phyloP scores from a whole-genome alignment of 2,797 vertebrate species.

The Brachymystax lenok region DNA sequence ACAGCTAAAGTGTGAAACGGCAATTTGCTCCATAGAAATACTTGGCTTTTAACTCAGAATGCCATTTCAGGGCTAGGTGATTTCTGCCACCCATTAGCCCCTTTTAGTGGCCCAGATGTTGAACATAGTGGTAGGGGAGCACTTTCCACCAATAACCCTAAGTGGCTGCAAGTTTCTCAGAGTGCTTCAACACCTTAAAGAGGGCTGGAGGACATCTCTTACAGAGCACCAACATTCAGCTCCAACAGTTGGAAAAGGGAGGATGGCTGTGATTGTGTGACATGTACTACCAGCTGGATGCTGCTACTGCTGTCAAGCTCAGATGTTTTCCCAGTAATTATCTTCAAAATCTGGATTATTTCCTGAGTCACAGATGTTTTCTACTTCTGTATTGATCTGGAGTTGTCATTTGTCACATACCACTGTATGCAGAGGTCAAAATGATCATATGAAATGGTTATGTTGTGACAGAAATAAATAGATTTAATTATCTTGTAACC shows the following conservation, averaged over 20 bases:
- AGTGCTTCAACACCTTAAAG: constrained; percentile 56
- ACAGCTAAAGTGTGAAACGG: too few relatives aligned
- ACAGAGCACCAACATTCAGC: background rate
- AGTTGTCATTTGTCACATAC: too few relatives aligned
- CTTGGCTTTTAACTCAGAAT: too few relatives aligned
- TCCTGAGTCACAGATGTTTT: background rate
- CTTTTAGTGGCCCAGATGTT: constrained; percentile 46
- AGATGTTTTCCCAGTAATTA: background rate
- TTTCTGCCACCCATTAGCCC: too few relatives aligned
- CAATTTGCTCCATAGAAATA: too few relatives aligned
- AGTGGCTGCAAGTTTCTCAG: constrained; percentile 36
- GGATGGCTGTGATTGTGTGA: background rate
- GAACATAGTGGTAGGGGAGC: constrained; percentile 36
- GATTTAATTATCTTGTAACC: too few relatives aligned
- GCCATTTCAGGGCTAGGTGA: too few relatives aligned
- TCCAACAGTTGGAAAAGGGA: constrained; percentile 26
- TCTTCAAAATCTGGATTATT: background rate
- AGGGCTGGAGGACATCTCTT: constrained; percentile 11
- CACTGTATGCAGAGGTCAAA: too few relatives aligned
- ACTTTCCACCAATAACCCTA: constrained; percentile 38
- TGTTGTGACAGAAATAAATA: too few relatives aligned
- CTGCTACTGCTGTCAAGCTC: background rate
- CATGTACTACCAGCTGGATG: background rate
- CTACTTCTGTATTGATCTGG: background rate
- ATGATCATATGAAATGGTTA: too few relatives aligned